Conservation (phyloP, 2,888 invertebrate species). For the Thalpophila matura region DNA sequence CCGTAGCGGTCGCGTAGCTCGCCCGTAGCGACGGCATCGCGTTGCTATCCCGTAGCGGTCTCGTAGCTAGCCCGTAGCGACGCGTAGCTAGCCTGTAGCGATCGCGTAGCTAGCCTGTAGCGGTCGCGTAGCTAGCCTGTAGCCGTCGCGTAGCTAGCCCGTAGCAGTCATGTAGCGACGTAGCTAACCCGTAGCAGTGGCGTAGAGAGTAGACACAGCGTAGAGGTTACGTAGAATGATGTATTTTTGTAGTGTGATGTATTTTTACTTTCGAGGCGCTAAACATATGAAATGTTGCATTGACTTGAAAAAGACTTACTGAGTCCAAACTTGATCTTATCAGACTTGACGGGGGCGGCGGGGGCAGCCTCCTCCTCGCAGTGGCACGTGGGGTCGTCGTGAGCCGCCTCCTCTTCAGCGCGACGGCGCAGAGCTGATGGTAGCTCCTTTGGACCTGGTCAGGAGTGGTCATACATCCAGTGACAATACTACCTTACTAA, state of each 20-base stretch:
- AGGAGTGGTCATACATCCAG: not conserved
- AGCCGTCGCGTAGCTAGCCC: no score
- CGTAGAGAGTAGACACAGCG: no score
- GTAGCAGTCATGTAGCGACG: no score
- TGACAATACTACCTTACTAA: no score
- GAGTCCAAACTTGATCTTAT: not conserved
- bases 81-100: no score
- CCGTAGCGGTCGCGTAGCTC: not conserved
- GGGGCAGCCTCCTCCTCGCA: conserved; percentile 57
- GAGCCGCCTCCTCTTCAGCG: conserved; percentile 59
- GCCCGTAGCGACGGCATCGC: not conserved
- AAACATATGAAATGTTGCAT: no score
- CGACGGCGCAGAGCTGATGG: conserved; percentile 75
- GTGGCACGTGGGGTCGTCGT: conserved; percentile 64
- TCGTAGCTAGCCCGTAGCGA: not conserved
- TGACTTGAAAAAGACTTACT: conserved; percentile 10
- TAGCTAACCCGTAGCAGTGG: not conserved
- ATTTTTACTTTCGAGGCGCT: no score
- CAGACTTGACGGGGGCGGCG: fast-evolving
- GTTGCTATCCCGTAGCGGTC: not conserved
- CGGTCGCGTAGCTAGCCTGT: no score
- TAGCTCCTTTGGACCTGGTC: conserved; percentile 71
- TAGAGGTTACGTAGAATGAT: no score
- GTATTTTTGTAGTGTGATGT: no score
- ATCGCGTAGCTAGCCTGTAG: no score